These are phyloP conservation scores for Dascillus cervinus DNA, from an alignment of 2,888 invertebrate species.

Conservation along the genomic window DNA sequence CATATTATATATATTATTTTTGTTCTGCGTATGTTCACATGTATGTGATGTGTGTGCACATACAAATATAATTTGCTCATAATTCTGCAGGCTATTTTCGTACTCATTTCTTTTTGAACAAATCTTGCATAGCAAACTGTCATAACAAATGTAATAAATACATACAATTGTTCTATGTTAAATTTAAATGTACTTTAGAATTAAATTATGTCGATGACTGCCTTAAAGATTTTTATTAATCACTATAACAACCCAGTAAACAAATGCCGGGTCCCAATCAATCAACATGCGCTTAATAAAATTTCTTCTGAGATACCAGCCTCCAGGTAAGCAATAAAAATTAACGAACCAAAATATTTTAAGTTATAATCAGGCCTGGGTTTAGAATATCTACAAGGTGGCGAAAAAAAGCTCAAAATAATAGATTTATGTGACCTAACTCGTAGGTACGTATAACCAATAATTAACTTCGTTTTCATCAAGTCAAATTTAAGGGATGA, in stretches of 20 bases:
- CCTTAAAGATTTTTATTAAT: conserved; percentile 3
- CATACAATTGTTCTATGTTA: conserved; percentile 7
- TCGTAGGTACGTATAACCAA: background rate
- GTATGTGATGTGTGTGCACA: no score
- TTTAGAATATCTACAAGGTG: conserved; percentile 1
- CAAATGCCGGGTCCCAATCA: background rate
- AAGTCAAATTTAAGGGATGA: background rate
- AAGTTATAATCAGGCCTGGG: conserved; percentile 1
- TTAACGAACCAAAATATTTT: no score
- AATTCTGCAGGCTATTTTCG: no score
- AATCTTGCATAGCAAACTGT: no score
- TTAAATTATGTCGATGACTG: no score
- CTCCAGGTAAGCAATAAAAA: conserved; percentile 1
- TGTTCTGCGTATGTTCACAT: no score
- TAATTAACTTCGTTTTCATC: background rate
- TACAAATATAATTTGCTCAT: no score
- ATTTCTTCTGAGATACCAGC: background rate
- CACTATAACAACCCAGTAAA: background rate
- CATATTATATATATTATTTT: no score
- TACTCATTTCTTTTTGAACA: no score
- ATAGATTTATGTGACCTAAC: conserved; percentile 1
- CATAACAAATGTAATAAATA: conserved; percentile 4
- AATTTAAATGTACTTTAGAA: conserved; percentile 8
- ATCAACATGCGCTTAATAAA: background rate
- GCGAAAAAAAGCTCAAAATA: background rate